phyloP scores from a whole-genome alignment of 1,140 invertebrate genomes.

The Brachionus plicatilis region DNA sequence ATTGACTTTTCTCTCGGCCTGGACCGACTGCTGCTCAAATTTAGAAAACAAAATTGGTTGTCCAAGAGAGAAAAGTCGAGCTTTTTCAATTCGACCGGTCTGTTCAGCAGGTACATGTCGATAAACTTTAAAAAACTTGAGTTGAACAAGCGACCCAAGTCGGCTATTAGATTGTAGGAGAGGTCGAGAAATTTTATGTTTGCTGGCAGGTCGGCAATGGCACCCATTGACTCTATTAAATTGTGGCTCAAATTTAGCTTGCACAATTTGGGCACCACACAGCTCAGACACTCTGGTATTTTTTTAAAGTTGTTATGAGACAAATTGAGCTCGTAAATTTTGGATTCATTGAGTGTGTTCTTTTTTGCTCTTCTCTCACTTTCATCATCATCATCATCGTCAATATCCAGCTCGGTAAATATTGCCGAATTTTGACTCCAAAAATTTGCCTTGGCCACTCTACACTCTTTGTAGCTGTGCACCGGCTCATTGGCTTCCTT shows the following conservation, averaged over 20 bases:
- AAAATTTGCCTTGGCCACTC: constrained; percentile 22
- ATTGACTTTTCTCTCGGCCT: not conserved
- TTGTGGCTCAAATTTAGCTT: constrained; percentile 86
- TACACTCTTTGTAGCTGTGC: not conserved
- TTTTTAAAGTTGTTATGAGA: constrained; percentile 81
- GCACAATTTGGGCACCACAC: constrained; percentile 75
- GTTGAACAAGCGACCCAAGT: not conserved
- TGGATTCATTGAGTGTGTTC: not conserved
- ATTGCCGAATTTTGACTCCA: constrained; percentile 10
- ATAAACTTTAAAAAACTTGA: constrained; percentile 18
- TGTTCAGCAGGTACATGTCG: not conserved
- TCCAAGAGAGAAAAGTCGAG: constrained; percentile 2
- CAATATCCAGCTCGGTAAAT: not conserved
- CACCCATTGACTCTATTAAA: constrained; percentile 67
- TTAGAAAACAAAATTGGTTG: constrained; percentile 31
- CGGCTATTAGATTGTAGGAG: constrained; percentile 77
- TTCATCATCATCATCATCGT: not conserved
- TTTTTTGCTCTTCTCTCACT: not conserved
- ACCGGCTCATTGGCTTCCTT: constrained; percentile 60
- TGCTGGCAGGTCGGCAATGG: constrained; percentile 79
- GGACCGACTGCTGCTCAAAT: not conserved
- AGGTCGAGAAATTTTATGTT: constrained; percentile 82
- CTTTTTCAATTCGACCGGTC: not conserved
- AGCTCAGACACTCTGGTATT: constrained; percentile 79
- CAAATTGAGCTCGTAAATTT: constrained; percentile 68